phyloP scores from a whole-genome alignment of 2,888 invertebrate genomes.

The Clistopyga incitator region DNA sequence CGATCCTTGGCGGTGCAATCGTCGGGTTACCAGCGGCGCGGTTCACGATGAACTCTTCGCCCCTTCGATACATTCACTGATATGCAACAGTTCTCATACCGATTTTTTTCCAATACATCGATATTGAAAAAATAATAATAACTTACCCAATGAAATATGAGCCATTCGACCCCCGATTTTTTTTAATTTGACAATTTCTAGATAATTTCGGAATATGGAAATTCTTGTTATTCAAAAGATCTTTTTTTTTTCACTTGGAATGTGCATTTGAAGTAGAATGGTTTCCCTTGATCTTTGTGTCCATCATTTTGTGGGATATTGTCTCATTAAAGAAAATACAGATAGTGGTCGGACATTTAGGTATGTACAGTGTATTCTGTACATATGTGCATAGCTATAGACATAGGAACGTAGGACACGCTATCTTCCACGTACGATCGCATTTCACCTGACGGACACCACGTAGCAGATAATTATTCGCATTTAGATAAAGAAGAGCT shows the following conservation, averaged over 20 bases:
- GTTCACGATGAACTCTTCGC: conserved; percentile 20
- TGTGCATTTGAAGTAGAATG: conserved; percentile 19
- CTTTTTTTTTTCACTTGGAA: no score
- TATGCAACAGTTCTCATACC: neutral
- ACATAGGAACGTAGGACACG: conserved; percentile 37
- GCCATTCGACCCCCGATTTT: no score
- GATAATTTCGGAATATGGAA: no score
- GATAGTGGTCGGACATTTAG: conserved; percentile 25
- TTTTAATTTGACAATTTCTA: no score
- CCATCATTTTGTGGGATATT: conserved; percentile 33
- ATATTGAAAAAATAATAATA: neutral
- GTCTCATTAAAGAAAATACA: conserved; percentile 49
- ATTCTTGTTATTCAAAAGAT: no score
- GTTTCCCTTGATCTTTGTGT: conserved; percentile 40
- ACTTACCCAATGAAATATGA: neutral
- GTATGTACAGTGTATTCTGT: neutral
- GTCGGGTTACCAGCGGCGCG: conserved; percentile 6
- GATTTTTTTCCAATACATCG: neutral
- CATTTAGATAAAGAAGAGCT: conserved; percentile 78
- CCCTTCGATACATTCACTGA: neutral
- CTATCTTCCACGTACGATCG: conserved; percentile 67
- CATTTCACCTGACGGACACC: conserved; percentile 68
- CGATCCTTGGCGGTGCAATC: conserved; percentile 70
- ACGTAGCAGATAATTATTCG: conserved; percentile 79
- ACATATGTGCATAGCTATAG: conserved; percentile 19